Conservation (phyloP, 2,113 vertebrate genomes). For the Nyctereutes procyonoides region DNA sequence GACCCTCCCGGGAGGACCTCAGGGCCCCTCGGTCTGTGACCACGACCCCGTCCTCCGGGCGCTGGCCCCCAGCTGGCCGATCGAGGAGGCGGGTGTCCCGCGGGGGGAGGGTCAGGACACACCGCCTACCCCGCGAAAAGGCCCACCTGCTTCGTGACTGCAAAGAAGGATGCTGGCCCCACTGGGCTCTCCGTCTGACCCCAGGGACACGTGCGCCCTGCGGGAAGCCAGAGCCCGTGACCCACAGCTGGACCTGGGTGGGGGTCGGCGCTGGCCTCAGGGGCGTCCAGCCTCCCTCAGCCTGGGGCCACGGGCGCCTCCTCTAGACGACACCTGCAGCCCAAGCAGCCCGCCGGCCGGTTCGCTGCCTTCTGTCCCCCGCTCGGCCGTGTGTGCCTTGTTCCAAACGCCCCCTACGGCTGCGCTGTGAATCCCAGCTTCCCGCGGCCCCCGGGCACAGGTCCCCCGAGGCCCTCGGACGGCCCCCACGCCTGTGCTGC, state of each 20-base stretch:
- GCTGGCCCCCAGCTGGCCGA: not conserved
- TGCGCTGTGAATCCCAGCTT: rapidly evolving
- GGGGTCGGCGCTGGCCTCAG: rapidly evolving
- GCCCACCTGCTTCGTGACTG: not conserved
- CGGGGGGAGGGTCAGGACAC: not conserved
- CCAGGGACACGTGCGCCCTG: not conserved
- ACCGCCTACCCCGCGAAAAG: not conserved
- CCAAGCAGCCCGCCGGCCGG: not conserved
- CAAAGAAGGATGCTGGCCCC: not conserved
- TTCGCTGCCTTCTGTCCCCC: not conserved
- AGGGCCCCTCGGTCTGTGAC: rapidly evolving
- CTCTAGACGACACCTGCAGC: rapidly evolving
- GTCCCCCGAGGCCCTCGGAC: too few species aligned
- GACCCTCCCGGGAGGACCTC: too few species aligned
- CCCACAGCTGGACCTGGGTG: not conserved
- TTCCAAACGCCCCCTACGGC: rapidly evolving
- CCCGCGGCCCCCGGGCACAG: too few species aligned
- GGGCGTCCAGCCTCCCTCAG: not conserved
- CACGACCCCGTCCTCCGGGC: too few species aligned
- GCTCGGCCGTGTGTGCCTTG: too few species aligned
- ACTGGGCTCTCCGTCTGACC: too few species aligned
- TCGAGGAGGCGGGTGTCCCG: not conserved
- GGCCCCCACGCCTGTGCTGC: too few species aligned
- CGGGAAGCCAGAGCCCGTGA: not conserved
- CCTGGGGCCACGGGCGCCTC: rapidly evolving